These are phyloP conservation scores for Leptothorax acervorum DNA, from an alignment of 2,888 invertebrate genomes.

Conservation along the genomic window DNA sequence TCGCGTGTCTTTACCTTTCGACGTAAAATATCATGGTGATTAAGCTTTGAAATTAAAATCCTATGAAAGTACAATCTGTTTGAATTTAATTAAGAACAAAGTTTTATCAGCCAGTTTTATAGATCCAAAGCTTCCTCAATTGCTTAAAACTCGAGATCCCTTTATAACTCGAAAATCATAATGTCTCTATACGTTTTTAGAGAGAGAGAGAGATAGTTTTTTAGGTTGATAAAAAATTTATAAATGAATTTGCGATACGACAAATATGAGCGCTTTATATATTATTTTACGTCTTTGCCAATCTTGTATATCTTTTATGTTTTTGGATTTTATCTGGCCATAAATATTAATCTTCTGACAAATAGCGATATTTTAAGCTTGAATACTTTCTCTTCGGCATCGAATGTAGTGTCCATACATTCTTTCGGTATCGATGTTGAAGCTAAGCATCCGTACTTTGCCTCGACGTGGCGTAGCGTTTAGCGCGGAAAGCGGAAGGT, in stretches of 20 bases:
- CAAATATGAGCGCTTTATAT: neutral
- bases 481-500: slow-evolving; percentile 40
- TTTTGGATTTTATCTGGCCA: neutral
- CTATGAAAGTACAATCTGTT: slow-evolving; percentile 12
- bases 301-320: too few relatives aligned
- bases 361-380: neutral
- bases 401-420: neutral
- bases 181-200: neutral
- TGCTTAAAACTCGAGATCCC: slow-evolving; percentile 10
- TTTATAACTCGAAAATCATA: neutral
- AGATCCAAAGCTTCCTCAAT: slow-evolving; percentile 1
- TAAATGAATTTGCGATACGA: neutral
- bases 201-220: neutral
- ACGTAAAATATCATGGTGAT: slow-evolving; percentile 9
- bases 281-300: neutral
- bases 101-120: neutral
- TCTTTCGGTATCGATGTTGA: neutral
- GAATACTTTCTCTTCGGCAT: neutral
- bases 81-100: slow-evolving; percentile 36
- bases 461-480: neutral
- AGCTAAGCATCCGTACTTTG: neutral
- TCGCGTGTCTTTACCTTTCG: neutral
- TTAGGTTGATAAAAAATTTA: neutral
- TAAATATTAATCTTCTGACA: neutral
- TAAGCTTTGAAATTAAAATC: slow-evolving; percentile 35